Conservation (phyloP, 2,797 vertebrate genomes). For the Rhadinocentrus ornatus region DNA sequence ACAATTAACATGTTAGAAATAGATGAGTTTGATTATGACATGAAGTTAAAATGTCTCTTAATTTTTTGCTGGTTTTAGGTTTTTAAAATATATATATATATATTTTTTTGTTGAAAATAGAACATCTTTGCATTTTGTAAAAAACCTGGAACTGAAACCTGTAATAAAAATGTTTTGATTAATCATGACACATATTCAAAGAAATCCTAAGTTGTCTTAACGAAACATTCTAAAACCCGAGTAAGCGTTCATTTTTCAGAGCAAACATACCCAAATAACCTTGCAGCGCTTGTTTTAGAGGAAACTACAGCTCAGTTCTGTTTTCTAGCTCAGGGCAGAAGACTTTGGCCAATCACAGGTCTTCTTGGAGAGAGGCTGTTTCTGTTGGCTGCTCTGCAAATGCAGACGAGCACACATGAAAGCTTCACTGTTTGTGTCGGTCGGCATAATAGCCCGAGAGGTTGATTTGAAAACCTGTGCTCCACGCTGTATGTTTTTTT, state of each 20-base stretch:
- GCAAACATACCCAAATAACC: not conserved
- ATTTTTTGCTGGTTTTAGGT: no score
- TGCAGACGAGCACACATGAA: not conserved
- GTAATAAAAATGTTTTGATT: not conserved
- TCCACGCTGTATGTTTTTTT: constrained; percentile 15
- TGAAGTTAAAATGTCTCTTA: no score
- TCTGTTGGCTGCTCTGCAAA: not conserved
- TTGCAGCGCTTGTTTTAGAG: not conserved
- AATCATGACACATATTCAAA: not conserved
- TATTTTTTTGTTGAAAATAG: no score
- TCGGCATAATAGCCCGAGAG: constrained; percentile 15
- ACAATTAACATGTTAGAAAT: not conserved
- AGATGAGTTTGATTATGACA: no score
- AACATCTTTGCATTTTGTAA: not conserved
- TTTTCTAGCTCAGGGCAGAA: not conserved
- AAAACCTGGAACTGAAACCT: not conserved
- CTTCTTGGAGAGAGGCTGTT: not conserved
- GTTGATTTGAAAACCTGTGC: constrained; percentile 23
- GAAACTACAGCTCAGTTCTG: not conserved
- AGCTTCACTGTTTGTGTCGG: not conserved
- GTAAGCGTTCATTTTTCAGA: no score
- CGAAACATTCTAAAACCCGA: not conserved
- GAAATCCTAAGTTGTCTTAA: not conserved
- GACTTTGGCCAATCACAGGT: not conserved
- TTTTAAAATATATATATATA: no score